Conservation (phyloP, 2,797 vertebrate genomes). For the Enteromius viviparus region DNA sequence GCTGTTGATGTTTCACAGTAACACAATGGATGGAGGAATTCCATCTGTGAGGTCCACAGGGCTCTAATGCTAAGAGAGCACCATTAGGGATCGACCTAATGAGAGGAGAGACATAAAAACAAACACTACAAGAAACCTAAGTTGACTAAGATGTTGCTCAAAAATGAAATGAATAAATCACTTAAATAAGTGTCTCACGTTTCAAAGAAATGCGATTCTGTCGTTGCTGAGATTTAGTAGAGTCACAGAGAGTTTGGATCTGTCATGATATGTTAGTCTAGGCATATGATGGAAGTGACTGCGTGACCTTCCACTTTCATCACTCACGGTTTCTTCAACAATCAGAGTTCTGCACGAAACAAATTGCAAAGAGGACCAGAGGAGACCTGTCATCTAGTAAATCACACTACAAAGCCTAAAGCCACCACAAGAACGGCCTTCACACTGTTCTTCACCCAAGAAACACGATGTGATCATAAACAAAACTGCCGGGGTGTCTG, state of each 20-base stretch:
- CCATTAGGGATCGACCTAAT: not conserved
- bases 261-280: constrained; percentile 47
- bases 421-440: constrained; percentile 28
- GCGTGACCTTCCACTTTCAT: constrained; percentile 59
- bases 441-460: constrained; percentile 23
- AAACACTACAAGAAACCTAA: constrained; percentile 24
- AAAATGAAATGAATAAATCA: constrained; percentile 46
- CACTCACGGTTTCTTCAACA: constrained; percentile 60
- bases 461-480: constrained; percentile 39
- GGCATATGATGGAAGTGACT: constrained; percentile 54
- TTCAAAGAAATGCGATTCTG: constrained; percentile 65
- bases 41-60: constrained; percentile 27
- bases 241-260: constrained; percentile 45
- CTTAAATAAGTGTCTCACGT: constrained; percentile 64
- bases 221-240: constrained; percentile 42
- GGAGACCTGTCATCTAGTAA: constrained; percentile 44
- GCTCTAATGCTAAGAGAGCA: constrained; percentile 2
- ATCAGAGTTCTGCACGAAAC: constrained; percentile 60
- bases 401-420: constrained; percentile 48
- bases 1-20: constrained; percentile 40
- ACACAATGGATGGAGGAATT: constrained; percentile 45
- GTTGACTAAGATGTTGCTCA: constrained; percentile 39
- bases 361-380: constrained; percentile 41
- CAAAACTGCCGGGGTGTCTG: not conserved
- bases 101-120: constrained; percentile 29